phyloP scores from a whole-genome alignment of 2,113 vertebrate species.

The Nycticryphes semicollaris region DNA sequence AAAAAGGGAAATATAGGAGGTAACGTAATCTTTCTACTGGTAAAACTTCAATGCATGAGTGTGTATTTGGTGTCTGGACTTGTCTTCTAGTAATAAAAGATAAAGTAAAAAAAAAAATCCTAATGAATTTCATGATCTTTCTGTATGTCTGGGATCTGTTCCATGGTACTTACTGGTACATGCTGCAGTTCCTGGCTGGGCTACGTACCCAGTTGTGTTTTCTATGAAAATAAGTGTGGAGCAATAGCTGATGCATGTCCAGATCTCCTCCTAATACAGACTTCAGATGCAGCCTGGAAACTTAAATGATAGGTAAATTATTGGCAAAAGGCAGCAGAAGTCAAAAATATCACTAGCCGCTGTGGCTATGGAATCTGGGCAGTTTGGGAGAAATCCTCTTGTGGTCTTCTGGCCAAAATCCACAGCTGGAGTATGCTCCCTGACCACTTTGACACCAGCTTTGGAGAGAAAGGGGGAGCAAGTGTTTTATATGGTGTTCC shows the following conservation, averaged over 20 bases:
- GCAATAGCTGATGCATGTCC: background rate
- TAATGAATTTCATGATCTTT: background rate
- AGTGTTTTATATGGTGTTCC: background rate
- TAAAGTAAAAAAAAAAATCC: background rate
- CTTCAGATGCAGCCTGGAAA: background rate
- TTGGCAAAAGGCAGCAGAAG: background rate
- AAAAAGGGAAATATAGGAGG: background rate
- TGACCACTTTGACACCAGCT: background rate
- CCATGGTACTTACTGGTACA: background rate
- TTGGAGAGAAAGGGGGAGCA: background rate
- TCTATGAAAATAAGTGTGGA: background rate
- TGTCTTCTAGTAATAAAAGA: background rate
- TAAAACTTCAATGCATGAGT: background rate
- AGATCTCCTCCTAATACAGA: background rate
- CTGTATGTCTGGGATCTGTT: background rate
- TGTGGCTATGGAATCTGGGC: background rate
- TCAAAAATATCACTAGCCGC: background rate
- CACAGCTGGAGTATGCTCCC: background rate
- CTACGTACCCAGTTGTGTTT: background rate
- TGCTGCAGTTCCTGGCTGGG: background rate
- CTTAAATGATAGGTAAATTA: background rate
- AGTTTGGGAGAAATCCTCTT: background rate
- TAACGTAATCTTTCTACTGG: background rate
- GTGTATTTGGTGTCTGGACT: background rate
- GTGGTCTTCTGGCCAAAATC: background rate